phyloP scores from a whole-genome alignment of 2,888 invertebrate genomes.

The Pediacus dermestoides region DNA sequence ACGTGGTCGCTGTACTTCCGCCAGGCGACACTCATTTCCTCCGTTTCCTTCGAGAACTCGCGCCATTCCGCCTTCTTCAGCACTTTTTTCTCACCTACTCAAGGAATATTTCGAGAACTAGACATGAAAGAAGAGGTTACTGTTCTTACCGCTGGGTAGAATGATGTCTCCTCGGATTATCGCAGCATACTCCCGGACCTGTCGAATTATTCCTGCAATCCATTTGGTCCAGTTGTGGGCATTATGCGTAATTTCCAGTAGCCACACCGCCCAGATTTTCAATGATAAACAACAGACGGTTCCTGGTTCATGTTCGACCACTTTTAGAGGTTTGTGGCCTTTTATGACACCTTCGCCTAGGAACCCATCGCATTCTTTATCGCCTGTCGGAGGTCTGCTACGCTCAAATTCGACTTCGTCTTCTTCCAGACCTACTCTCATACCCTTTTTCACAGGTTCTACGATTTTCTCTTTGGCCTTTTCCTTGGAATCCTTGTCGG shows the following conservation, averaged over 20 bases:
- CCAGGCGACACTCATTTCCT: constrained; percentile 40
- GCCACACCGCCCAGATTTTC: constrained; percentile 45
- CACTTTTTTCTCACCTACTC: constrained; percentile 30
- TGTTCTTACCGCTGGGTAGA: constrained; percentile 27
- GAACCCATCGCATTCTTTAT: neutral
- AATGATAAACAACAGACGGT: constrained; percentile 43
- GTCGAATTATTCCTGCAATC: constrained; percentile 37
- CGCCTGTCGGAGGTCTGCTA: neutral
- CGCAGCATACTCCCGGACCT: constrained; percentile 38
- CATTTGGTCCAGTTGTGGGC: constrained; percentile 45
- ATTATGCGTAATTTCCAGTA: constrained; percentile 43
- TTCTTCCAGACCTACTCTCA: neutral
- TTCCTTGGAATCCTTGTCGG: constrained; percentile 1
- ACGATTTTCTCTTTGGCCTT: constrained; percentile 3
- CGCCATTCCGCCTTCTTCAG: constrained; percentile 40
- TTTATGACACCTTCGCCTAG: constrained; percentile 24
- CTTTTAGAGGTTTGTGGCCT: constrained; percentile 36
- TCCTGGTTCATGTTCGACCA: constrained; percentile 39
- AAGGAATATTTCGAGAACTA: too few species aligned
- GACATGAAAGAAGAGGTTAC: too few species aligned
- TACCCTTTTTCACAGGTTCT: neutral
- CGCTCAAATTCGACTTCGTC: neutral
- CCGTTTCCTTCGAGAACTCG: constrained; percentile 37
- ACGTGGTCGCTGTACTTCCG: constrained; percentile 43
- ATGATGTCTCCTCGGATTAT: constrained; percentile 37